These are phyloP conservation scores for Pseudochirops cupreus DNA, from an alignment of 2,797 vertebrate genomes.

Conservation along the genomic window DNA sequence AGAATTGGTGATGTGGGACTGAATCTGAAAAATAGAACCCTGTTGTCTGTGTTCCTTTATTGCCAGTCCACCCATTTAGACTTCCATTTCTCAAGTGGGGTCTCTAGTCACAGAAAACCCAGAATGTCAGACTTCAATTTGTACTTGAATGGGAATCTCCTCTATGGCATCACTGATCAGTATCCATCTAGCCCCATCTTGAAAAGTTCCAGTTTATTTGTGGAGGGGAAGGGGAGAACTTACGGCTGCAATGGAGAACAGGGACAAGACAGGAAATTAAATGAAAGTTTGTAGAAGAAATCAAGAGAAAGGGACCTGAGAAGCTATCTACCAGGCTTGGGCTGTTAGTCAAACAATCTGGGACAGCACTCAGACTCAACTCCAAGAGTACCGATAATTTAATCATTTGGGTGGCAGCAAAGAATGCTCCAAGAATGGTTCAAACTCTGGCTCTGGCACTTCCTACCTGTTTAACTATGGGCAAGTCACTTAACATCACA, in stretches of 20 bases:
- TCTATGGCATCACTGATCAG: background rate
- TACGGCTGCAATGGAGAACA: background rate
- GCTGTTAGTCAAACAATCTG: background rate
- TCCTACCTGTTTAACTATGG: background rate
- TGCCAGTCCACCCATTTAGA: background rate
- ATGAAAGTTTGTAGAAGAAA: background rate
- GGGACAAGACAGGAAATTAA: background rate
- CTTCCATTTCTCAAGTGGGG: background rate
- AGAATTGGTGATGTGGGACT: background rate
- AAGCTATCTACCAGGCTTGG: background rate
- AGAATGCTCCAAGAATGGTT: background rate
- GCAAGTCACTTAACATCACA: background rate
- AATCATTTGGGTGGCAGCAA: background rate
- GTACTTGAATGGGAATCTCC: background rate
- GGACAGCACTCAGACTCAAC: background rate
- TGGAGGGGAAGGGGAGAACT: background rate
- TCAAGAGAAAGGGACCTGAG: background rate
- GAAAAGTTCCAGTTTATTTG: background rate
- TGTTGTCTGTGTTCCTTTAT: background rate
- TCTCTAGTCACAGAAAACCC: background rate
- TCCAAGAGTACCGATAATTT: background rate
- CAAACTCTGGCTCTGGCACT: background rate
- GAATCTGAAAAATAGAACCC: background rate
- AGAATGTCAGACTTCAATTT: background rate
- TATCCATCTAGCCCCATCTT: background rate